Conservation (phyloP, 2,113 vertebrate species). For the Microtus richardsoni region DNA sequence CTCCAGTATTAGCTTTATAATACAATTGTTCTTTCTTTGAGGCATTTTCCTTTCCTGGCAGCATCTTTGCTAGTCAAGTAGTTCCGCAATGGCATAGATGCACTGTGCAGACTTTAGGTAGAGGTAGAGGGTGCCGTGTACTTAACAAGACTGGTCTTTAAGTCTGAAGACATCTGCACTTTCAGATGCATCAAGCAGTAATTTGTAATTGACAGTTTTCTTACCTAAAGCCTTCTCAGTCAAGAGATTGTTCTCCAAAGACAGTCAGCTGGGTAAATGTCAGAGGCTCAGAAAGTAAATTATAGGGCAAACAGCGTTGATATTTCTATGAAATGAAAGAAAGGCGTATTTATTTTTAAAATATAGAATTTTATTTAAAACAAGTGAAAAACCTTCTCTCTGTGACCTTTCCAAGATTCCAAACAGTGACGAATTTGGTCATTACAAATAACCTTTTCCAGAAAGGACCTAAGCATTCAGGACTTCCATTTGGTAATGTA, state of each 20-base stretch:
- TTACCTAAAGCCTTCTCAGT: slow-evolving; percentile 77
- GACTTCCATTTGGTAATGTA: slow-evolving; percentile 82
- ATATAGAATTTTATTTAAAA: slow-evolving; percentile 92
- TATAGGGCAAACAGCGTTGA: slow-evolving; percentile 91
- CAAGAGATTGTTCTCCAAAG: slow-evolving; percentile 89
- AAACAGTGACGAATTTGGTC: slow-evolving; percentile 92
- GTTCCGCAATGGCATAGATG: not conserved
- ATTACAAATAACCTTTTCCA: slow-evolving; percentile 92
- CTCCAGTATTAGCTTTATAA: not conserved
- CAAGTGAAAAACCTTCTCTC: slow-evolving; percentile 85
- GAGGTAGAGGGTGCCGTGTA: not conserved
- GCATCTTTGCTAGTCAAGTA: not conserved
- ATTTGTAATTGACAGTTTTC: slow-evolving; percentile 78
- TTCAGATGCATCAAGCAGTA: slow-evolving; percentile 53
- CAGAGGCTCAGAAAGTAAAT: slow-evolving; percentile 90
- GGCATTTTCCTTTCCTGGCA: not conserved
- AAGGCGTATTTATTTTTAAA: slow-evolving; percentile 90
- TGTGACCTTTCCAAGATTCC: slow-evolving; percentile 90
- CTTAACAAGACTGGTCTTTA: slow-evolving; percentile 67
- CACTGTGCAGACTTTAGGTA: not conserved
- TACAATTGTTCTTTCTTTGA: not conserved
- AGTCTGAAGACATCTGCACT: slow-evolving; percentile 51
- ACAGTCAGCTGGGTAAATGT: slow-evolving; percentile 91
- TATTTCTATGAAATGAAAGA: slow-evolving; percentile 93
- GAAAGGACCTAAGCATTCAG: slow-evolving; percentile 81